Percentiles rank a stretch among this genome's conserved stretches.
Evolutionary conservation across 2,113 vertebrate genomes (phyloP).

Genomic region (Neogale vison): DNA sequence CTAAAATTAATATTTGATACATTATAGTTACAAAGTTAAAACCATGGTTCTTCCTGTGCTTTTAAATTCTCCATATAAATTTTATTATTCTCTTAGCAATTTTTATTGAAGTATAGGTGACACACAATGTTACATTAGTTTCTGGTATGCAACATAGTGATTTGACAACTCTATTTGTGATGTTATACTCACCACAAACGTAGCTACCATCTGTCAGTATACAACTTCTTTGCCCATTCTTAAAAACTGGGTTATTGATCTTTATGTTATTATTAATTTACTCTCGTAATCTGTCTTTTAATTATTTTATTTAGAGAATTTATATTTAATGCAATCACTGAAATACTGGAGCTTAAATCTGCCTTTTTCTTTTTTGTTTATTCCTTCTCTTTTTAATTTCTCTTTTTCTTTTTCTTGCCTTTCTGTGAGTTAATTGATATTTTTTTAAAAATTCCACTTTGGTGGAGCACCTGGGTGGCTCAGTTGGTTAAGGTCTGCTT

Average conservation of each 20-base stretch:
- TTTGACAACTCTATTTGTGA: neutral
- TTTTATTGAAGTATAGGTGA: neutral
- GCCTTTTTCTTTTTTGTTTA: neutral
- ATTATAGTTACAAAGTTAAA: neutral
- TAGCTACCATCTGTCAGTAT: neutral
- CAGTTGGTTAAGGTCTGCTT: too few species aligned
- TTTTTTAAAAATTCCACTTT: neutral
- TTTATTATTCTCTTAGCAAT: neutral
- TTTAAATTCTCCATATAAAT: neutral
- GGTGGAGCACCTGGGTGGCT: neutral
- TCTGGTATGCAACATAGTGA: neutral
- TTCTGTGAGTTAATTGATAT: neutral
- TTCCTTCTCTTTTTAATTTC: neutral
- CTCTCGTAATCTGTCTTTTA: neutral
- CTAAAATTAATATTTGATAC: neutral
- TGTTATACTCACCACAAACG: neutral
- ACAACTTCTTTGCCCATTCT: neutral
- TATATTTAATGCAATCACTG: neutral
- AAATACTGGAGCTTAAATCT: neutral
- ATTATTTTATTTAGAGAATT: neutral
- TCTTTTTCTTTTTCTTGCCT: neutral
- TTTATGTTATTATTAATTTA: too few species aligned
- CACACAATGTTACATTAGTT: neutral
- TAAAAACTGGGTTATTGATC: neutral
- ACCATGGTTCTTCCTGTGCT: neutral